phyloP scores from a whole-genome alignment of 2,797 vertebrate species.

The Danio kyathit region DNA sequence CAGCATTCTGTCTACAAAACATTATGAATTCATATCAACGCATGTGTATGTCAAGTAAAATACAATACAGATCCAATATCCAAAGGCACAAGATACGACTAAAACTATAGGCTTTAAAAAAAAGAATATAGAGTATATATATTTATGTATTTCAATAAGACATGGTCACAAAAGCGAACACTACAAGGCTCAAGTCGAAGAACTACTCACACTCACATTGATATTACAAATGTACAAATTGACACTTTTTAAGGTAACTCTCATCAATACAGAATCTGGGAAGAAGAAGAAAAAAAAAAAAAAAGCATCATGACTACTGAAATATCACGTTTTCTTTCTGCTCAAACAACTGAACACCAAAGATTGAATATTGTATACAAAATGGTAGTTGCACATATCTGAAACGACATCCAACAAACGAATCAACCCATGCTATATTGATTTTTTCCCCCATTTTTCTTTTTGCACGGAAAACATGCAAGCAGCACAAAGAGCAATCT shows the following conservation, averaged over 20 bases:
- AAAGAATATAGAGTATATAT: constrained; percentile 79
- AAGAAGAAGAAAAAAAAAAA: constrained; percentile 6
- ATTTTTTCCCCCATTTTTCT: constrained; percentile 49
- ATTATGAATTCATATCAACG: constrained; percentile 63
- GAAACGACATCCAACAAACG: constrained; percentile 61
- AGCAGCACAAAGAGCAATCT: constrained; percentile 58
- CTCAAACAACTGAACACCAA: constrained; percentile 62
- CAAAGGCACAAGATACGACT: constrained; percentile 90
- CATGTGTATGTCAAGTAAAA: constrained; percentile 62
- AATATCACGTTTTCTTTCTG: constrained; percentile 57
- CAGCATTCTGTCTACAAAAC: constrained; percentile 66
- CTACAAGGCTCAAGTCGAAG: constrained; percentile 83
- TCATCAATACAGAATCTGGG: constrained; percentile 57
- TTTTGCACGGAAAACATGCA: constrained; percentile 62
- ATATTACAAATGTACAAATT: constrained; percentile 78
- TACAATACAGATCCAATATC: constrained; percentile 87
- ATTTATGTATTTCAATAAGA: constrained; percentile 77
- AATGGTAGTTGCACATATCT: constrained; percentile 55
- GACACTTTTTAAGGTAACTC: constrained; percentile 84
- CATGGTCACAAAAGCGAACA: constrained; percentile 86
- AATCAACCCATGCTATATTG: constrained; percentile 65
- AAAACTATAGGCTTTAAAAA: constrained; percentile 82
- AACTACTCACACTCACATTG: constrained; percentile 85
- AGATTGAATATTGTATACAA: constrained; percentile 60
- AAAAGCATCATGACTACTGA: constrained; percentile 76